A percentile compares a stretch with the other conserved stretches of the same genome.
Conservation (phyloP, 2,888 invertebrate species). For the Lasioglossum oenotherae region DNA sequence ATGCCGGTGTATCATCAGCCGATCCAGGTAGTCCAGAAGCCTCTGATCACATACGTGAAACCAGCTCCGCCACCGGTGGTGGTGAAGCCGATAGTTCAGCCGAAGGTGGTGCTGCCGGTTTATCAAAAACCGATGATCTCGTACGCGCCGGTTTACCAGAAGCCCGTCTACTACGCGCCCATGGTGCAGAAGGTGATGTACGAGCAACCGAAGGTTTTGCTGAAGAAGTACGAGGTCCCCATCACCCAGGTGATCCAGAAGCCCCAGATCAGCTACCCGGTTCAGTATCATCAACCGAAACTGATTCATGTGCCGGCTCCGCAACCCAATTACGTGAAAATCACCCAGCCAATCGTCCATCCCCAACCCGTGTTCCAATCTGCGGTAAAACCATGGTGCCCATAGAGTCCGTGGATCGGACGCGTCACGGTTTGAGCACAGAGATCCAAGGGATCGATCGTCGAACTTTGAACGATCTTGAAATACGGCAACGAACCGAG, state of each 20-base stretch:
- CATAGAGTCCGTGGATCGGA: conserved; percentile 32
- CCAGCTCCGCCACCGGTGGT: conserved; percentile 36
- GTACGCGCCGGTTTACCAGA: conserved; percentile 70
- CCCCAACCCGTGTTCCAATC: conserved; percentile 47
- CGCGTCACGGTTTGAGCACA: not conserved
- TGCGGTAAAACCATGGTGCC: conserved; percentile 56
- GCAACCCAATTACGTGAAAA: conserved; percentile 66
- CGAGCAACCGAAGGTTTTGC: conserved; percentile 55
- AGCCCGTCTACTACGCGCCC: conserved; percentile 76
- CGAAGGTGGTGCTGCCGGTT: conserved; percentile 60
- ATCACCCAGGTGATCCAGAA: conserved; percentile 69
- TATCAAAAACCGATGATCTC: conserved; percentile 66
- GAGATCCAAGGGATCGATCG: conserved; percentile 25
- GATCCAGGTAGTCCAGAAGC: conserved; percentile 64
- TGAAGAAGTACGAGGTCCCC: conserved; percentile 66
- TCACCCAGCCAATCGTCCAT: conserved; percentile 67
- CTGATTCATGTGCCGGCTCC: conserved; percentile 61
- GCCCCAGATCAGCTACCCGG: conserved; percentile 52
- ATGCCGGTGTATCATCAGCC: conserved; percentile 71
- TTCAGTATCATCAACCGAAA: conserved; percentile 65
- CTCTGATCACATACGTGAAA: conserved; percentile 72
- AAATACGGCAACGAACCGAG: not conserved
- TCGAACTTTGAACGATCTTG: not conserved
- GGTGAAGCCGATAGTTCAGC: conserved; percentile 56
- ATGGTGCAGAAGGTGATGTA: conserved; percentile 72